Evolutionary conservation across 1,140 invertebrate species (phyloP), one percentile per base, ranked within the genome.

Genomic region (Drosophila novamexicana): DNA sequence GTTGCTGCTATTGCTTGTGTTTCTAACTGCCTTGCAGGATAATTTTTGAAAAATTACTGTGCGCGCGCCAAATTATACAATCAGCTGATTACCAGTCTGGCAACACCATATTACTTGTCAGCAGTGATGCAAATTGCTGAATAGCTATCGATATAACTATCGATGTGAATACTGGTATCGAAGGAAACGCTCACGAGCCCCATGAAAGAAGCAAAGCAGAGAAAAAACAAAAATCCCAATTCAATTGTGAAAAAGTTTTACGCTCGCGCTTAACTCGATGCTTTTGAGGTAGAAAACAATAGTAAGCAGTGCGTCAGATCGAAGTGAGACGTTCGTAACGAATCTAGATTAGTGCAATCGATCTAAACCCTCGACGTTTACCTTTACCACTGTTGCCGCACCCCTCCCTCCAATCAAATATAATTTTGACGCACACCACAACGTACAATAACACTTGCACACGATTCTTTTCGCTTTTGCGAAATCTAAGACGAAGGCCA

Each of bases 401-500:
- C 45, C 42, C 49, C 58, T 68, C 53, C 58, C 58, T 54, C 53
- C 68, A 64, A 71, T 62, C 68, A 77, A 80, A 85, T 75, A 63
- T 1, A 52, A 57, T 62, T 68, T 68, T 68, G 65, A 61, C 65
- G 16, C 71, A 70, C 66, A 69, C 18, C 42, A 69, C 36, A 61
- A 54, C 50, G 10, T 14, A 39, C 45, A 66, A 69, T 74, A 69
- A 78, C 80, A 75, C 71, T 66, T 72, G 67, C 66, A 64, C 67
- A 58, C 73, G 58, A 75, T 79, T 79, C 76, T 75, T 66, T 78
- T 79, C 68, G 75, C 56, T 68, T 29, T 88, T 83, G 83, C 83
- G 79, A 83, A 84, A 83, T 76, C 81, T 57, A 81, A 79, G 75
- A 82, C 82, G 82, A 86, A 88, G 83, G 83, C 82, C 82, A 86